Conservation (phyloP, 1,140 invertebrate genomes). For the Macrobrachium rosenbergii region DNA sequence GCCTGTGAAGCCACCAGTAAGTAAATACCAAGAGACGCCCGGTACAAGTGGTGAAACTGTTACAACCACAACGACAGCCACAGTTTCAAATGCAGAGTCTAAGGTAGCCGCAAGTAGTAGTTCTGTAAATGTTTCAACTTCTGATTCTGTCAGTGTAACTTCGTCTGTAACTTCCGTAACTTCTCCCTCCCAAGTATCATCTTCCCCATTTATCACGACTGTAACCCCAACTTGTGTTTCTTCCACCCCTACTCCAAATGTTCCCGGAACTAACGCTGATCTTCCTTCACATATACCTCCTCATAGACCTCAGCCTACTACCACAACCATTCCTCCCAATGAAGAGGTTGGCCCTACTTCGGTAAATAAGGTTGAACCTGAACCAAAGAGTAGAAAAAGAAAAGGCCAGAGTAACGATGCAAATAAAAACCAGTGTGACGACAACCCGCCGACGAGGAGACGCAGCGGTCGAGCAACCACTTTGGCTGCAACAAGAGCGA, state of each 20-base stretch:
- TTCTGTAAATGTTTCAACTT: not conserved
- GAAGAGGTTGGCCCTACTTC: constrained; percentile 23
- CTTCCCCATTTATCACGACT: constrained; percentile 19
- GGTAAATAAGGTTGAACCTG: not conserved
- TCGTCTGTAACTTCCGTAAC: constrained; percentile 6
- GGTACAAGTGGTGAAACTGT: not conserved
- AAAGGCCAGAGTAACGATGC: constrained; percentile 6
- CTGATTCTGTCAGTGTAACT: constrained; percentile 2
- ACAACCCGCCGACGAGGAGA: constrained; percentile 35
- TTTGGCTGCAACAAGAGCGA: constrained; percentile 61
- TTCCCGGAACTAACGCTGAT: constrained; percentile 25
- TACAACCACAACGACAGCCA: constrained; percentile 1
- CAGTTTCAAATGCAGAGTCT: constrained; percentile 4
- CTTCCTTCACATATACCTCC: constrained; percentile 46
- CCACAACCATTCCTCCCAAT: constrained; percentile 20
- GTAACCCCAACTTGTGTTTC: constrained; percentile 21
- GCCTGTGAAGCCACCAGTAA: constrained; percentile 7
- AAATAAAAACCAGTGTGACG: not conserved
- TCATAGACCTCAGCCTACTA: constrained; percentile 48
- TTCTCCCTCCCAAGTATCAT: constrained; percentile 15
- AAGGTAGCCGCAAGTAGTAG: constrained; percentile 21
- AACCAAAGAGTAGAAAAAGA: constrained; percentile 22
- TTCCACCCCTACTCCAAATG: not conserved
- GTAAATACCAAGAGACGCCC: constrained; percentile 25
- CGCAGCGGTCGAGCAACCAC: constrained; percentile 63